Conservation (phyloP, 2,888 invertebrate genomes). For the Listrodromus nycthemerus region DNA sequence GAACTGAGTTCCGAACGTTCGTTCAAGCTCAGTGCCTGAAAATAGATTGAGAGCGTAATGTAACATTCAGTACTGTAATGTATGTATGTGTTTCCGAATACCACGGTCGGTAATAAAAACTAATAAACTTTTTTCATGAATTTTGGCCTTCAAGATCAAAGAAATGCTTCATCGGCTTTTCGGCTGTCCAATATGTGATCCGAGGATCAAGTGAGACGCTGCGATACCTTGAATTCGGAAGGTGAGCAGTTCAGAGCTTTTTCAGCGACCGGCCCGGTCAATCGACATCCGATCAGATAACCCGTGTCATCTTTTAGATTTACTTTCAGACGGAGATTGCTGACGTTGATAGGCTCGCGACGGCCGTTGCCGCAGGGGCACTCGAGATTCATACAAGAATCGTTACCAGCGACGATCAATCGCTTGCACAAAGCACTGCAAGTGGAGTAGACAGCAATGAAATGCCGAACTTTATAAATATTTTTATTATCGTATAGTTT, state of each 20-base stretch:
- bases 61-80: too few relatives aligned
- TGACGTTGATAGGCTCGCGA: constrained; percentile 75
- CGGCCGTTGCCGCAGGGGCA: constrained; percentile 82
- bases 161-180: not conserved
- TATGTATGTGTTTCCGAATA: not conserved
- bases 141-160: too few relatives aligned
- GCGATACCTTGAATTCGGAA: constrained; percentile 76
- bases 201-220: not conserved
- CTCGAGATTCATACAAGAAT: constrained; percentile 82
- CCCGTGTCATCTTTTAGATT: constrained; percentile 82
- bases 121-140: too few relatives aligned
- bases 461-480: not conserved
- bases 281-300: constrained; percentile 81
- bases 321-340: constrained; percentile 77
- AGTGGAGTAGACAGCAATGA: not conserved
- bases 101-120: too few relatives aligned
- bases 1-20: constrained; percentile 77
- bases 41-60: constrained; percentile 30
- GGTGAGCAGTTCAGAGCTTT: constrained; percentile 75
- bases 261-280: constrained; percentile 79
- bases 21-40: constrained; percentile 75
- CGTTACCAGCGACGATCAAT: constrained; percentile 72
- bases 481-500: constrained; percentile 18
- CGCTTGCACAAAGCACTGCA: constrained; percentile 81
- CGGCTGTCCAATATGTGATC: constrained; percentile 31